phyloP scores from a whole-genome alignment of 2,797 vertebrate genomes.

The Cynopterus sphinx region DNA sequence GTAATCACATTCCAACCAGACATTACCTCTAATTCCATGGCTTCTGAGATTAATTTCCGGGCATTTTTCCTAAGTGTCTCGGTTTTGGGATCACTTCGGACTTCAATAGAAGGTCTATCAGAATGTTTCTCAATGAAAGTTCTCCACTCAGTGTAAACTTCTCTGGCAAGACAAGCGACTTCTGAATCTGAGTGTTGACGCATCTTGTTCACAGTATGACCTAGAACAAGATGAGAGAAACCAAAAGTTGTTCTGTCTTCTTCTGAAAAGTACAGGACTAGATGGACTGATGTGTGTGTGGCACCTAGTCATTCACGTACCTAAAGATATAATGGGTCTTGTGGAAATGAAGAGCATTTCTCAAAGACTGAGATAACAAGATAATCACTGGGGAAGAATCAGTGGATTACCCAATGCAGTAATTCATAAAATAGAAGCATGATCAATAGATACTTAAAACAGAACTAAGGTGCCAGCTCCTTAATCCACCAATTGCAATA shows the following conservation, averaged over 20 bases:
- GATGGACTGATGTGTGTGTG: neutral
- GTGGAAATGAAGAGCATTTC: neutral
- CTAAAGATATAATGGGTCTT: neutral
- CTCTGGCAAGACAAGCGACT: slow-evolving; percentile 90
- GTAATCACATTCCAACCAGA: neutral
- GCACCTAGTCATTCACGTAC: neutral
- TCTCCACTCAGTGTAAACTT: slow-evolving; percentile 92
- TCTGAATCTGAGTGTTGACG: slow-evolving; percentile 89
- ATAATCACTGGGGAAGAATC: neutral
- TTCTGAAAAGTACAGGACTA: neutral
- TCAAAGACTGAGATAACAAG: neutral
- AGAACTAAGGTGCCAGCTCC: neutral
- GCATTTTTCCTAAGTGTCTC: slow-evolving; percentile 93
- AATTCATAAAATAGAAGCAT: slow-evolving; percentile 1
- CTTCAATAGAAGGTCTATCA: slow-evolving; percentile 94
- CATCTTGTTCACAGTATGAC: slow-evolving; percentile 92
- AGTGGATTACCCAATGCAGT: neutral
- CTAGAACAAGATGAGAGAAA: slow-evolving; percentile 77
- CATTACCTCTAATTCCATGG: slow-evolving; percentile 92
- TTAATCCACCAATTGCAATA: slow-evolving; percentile 49
- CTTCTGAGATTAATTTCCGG: slow-evolving; percentile 90
- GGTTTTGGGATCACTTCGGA: slow-evolving; percentile 92
- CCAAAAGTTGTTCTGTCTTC: neutral
- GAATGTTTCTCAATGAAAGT: slow-evolving; percentile 91
- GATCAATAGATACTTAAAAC: neutral